phyloP scores from a whole-genome alignment of 2,113 vertebrate genomes.

The Cnemophilus loriae region DNA sequence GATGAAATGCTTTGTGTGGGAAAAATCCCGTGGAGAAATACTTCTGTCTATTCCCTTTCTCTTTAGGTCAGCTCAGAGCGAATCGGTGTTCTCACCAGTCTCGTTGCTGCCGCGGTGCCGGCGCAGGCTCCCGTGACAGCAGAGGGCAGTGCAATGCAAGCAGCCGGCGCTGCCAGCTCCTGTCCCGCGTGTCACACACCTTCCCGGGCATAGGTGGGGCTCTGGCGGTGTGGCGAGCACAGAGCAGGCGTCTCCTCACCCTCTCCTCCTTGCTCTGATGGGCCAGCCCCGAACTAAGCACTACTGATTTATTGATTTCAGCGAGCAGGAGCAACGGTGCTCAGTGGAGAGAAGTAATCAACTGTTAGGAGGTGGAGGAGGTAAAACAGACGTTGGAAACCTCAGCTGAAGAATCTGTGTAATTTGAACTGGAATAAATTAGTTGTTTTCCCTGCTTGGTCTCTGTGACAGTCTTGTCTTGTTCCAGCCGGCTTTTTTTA shows the following conservation, averaged over 20 bases:
- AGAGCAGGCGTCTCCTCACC: rapidly evolving
- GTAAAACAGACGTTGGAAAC: background rate
- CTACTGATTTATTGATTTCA: rapidly evolving
- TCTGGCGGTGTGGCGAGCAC: rapidly evolving
- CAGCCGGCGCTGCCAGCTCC: background rate
- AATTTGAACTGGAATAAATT: background rate
- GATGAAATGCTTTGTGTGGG: background rate
- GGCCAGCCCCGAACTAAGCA: background rate
- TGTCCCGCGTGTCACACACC: rapidly evolving
- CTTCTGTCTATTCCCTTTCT: rapidly evolving
- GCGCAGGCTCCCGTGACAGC: background rate
- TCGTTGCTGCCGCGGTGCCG: rapidly evolving
- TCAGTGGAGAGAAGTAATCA: background rate
- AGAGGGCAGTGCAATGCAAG: conserved; percentile 45
- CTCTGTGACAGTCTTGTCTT: background rate
- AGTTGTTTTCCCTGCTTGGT: background rate
- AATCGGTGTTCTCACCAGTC: rapidly evolving
- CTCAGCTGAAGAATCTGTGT: background rate
- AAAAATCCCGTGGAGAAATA: background rate
- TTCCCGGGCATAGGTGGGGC: rapidly evolving
- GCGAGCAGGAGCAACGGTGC: background rate
- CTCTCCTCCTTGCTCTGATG: background rate
- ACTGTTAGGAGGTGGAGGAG: background rate
- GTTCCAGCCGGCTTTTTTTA: background rate
- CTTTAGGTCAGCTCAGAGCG: rapidly evolving